Evolutionary conservation across 2,888 invertebrate species (phyloP).

Genomic region (Drosophila tanythrix): DNA sequence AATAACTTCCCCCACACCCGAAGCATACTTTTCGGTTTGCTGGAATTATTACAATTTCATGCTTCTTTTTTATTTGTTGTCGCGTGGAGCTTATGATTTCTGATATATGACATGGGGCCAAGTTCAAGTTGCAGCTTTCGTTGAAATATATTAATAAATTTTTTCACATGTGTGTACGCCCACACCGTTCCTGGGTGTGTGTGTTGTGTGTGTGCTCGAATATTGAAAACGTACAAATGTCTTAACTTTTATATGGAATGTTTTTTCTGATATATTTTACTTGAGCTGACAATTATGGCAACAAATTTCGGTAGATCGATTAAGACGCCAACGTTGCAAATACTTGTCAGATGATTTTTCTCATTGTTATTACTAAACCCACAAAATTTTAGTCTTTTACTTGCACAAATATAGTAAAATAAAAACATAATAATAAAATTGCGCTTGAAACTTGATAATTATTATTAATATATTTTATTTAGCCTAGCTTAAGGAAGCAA

Average conservation of each 20-base stretch:
- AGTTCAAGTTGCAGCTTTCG: slow-evolving; percentile 55
- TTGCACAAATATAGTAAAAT: not conserved
- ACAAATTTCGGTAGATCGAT: not conserved
- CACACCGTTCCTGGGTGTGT: slow-evolving; percentile 10
- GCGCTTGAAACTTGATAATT: not conserved
- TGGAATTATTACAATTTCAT: slow-evolving; percentile 83
- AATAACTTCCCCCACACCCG: slow-evolving; percentile 1
- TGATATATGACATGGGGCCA: slow-evolving; percentile 79
- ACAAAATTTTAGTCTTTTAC: too few relatives aligned
- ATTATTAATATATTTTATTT: not conserved
- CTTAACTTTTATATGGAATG: slow-evolving; percentile 51
- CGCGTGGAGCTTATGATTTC: slow-evolving; percentile 82
- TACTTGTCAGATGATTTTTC: not conserved
- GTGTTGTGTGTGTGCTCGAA: slow-evolving; percentile 16
- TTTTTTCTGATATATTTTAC: not conserved
- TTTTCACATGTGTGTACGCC: slow-evolving; percentile 49
- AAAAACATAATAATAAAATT: not conserved
- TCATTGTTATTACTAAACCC: not conserved
- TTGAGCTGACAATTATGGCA: not conserved
- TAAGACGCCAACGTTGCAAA: not conserved
- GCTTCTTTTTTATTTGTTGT: slow-evolving; percentile 80
- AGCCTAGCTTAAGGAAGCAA: not conserved
- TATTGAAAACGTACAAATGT: slow-evolving; percentile 69
- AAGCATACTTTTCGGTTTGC: slow-evolving; percentile 57
- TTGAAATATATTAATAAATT: slow-evolving; percentile 77